phyloP scores from a whole-genome alignment of 2,888 invertebrate genomes.

The Lithodes maja region DNA sequence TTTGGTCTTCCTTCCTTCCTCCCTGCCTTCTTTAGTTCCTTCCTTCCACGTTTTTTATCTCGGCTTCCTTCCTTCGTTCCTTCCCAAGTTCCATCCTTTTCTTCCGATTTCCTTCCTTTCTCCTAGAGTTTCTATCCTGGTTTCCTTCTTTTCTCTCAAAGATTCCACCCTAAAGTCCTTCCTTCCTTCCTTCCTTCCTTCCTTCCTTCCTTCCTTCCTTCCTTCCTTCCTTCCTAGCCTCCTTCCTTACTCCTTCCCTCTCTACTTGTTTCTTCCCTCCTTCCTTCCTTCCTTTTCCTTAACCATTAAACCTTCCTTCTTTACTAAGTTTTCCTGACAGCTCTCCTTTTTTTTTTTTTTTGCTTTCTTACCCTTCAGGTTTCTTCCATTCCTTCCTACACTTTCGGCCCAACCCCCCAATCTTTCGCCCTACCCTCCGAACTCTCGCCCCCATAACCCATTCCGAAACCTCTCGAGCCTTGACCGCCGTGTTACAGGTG shows the following conservation, averaged over 20 bases:
- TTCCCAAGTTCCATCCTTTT: no score
- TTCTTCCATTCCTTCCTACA: not conserved
- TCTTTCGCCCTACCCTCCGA: not conserved
- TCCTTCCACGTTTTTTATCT: not conserved
- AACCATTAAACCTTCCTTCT: not conserved
- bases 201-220: not conserved
- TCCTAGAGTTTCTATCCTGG: not conserved
- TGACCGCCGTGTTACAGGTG: no score
- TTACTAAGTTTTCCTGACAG: not conserved
- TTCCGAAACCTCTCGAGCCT: not conserved
- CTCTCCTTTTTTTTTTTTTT: slow-evolving; percentile 20
- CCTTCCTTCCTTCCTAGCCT: not conserved
- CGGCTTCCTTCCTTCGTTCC: no score
- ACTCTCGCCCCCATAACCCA: not conserved
- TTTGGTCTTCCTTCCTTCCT: no score
- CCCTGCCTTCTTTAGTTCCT: not conserved
- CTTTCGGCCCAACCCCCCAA: not conserved
- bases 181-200: not conserved
- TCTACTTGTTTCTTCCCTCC: slow-evolving; percentile 1
- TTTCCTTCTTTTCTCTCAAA: not conserved
- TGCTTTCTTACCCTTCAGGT: slow-evolving; percentile 5
- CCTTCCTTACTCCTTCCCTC: not conserved
- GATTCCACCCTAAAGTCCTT: not conserved
- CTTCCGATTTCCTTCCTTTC: not conserved
- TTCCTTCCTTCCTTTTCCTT: not conserved